Evolutionary conservation across 2,888 invertebrate species (phyloP).

Genomic region (Eilema caniola): DNA sequence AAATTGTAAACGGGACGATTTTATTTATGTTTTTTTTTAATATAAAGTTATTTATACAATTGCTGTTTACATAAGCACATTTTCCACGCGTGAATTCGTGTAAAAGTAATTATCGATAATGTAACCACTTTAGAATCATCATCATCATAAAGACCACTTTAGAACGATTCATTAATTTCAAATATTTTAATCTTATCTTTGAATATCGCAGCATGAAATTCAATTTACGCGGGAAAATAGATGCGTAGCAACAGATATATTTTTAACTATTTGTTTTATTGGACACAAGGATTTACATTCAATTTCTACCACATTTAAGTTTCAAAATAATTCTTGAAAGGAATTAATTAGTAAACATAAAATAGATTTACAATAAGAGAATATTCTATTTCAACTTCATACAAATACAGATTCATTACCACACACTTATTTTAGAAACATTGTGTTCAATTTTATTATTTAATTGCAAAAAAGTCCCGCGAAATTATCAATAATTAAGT

Average conservation of each 20-base stretch:
- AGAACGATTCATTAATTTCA: neutral
- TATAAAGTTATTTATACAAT: slow-evolving; percentile 33
- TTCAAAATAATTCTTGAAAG: neutral
- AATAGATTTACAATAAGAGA: neutral
- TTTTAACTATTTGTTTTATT: slow-evolving; percentile 1
- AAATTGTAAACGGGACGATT: slow-evolving; percentile 72
- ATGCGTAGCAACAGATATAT: neutral
- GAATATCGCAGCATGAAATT: neutral
- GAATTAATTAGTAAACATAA: neutral
- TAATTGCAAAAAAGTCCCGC: neutral
- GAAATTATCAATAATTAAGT: neutral
- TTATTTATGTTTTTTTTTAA: slow-evolving; percentile 41
- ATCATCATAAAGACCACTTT: neutral
- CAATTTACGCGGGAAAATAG: neutral
- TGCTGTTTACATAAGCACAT: neutral
- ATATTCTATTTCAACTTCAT: neutral
- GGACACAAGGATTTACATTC: slow-evolving; percentile 5
- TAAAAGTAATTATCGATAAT: neutral
- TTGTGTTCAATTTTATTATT: neutral
- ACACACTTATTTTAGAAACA: slow-evolving; percentile 2
- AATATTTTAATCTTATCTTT: neutral
- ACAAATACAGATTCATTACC: neutral
- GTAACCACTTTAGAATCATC: neutral
- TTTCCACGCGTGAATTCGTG: neutral
- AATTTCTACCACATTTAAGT: slow-evolving; percentile 10